Conservation (phyloP, 2,113 vertebrate species). For the Calidris pugnax region DNA sequence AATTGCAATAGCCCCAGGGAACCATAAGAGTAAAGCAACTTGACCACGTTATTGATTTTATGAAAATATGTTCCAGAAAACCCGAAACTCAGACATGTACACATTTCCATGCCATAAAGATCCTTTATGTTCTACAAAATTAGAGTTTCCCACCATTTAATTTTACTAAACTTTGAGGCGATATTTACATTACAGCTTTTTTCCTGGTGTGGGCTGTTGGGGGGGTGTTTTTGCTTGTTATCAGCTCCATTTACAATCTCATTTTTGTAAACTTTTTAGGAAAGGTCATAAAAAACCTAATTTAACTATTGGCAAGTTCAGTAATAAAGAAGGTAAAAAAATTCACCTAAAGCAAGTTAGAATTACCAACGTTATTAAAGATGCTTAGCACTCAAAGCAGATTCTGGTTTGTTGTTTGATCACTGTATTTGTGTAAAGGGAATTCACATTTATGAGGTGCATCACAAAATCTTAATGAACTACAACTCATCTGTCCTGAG, state of each 20-base stretch:
- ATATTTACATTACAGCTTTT: not conserved
- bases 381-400: not conserved
- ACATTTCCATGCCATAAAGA: not conserved
- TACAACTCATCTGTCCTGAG: not conserved
- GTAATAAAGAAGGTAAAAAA: not conserved
- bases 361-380: not conserved
- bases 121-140: not conserved
- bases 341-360: not conserved
- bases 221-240: not conserved
- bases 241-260: not conserved
- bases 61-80: conserved; percentile 24
- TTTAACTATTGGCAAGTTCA: not conserved
- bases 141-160: not conserved
- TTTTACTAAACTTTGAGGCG: not conserved
- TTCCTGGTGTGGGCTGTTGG: not conserved
- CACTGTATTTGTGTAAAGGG: not conserved
- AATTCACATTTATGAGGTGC: not conserved
- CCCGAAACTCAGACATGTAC: not conserved
- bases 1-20: conserved; percentile 63
- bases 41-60: conserved; percentile 13
- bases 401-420: not conserved
- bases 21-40: conserved; percentile 37
- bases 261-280: not conserved
- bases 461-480: not conserved
- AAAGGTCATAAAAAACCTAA: not conserved